Evolutionary conservation across 2,797 vertebrate genomes (phyloP).

Genomic region (Tamandua tetradactyla): DNA sequence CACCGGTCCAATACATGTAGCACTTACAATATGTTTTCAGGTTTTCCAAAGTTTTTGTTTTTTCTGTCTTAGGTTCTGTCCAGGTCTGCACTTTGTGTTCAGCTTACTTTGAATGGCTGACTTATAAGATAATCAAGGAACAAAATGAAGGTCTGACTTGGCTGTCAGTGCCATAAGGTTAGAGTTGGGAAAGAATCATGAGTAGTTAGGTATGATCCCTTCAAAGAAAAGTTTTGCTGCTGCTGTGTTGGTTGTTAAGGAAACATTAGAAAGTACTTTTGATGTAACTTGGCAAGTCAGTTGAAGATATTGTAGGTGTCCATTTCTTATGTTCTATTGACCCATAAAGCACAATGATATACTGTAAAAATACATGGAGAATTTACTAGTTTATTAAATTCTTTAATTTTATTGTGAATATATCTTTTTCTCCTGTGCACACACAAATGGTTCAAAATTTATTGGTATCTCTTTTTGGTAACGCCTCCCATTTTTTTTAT

Average conservation of each 20-base stretch:
- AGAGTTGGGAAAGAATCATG: constrained; percentile 1
- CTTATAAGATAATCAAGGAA: not conserved
- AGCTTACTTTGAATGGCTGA: not conserved
- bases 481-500: not conserved
- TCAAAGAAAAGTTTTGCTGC: not conserved
- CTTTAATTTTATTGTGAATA: not conserved
- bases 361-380: not conserved
- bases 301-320: not conserved
- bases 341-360: not conserved
- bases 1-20: not conserved
- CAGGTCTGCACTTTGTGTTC: not conserved
- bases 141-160: not conserved
- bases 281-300: not conserved
- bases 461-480: constrained; percentile 11
- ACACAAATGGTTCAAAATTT: not conserved
- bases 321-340: not conserved
- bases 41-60: not conserved
- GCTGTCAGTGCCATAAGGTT: not conserved
- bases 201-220: not conserved
- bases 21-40: not conserved
- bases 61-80: not conserved
- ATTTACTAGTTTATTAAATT: not conserved
- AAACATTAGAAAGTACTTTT: not conserved
- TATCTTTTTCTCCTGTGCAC: not conserved
- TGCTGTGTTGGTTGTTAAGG: not conserved